phyloP scores from a whole-genome alignment of 2,797 vertebrate species.

The Okamejei kenojei region DNA sequence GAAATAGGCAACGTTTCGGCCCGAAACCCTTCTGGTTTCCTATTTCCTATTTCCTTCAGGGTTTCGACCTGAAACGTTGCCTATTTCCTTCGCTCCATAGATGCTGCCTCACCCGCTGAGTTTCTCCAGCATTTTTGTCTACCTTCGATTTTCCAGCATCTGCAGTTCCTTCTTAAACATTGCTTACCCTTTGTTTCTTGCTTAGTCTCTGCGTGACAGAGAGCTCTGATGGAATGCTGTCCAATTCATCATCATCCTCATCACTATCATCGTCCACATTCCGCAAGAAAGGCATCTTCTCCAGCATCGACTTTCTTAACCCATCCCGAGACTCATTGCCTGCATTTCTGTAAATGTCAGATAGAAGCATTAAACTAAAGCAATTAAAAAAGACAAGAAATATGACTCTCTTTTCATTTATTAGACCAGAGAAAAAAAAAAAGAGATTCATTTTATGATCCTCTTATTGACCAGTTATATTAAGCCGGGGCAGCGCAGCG shows the following conservation, averaged over 20 bases:
- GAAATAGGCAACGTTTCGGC: too few relatives aligned
- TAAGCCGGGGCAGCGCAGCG: too few relatives aligned
- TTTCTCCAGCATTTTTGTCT: too few relatives aligned
- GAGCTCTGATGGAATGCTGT: conserved; percentile 65
- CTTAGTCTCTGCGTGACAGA: conserved; percentile 66
- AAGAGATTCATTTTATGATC: background rate
- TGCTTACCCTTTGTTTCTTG: conserved; percentile 72
- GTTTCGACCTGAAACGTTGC: too few relatives aligned
- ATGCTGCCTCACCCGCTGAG: too few relatives aligned
- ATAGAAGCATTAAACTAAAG: background rate
- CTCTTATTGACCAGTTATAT: background rate
- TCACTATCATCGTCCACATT: conserved; percentile 79
- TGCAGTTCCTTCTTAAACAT: conserved; percentile 40
- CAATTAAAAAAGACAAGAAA: background rate
- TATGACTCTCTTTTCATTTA: background rate
- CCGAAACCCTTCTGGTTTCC: too few relatives aligned
- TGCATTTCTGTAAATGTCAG: conserved; percentile 62
- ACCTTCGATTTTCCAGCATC: too few relatives aligned
- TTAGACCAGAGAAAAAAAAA: background rate
- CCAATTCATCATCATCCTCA: conserved; percentile 79
- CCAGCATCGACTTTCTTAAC: conserved; percentile 62
- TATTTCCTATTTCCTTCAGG: too few relatives aligned
- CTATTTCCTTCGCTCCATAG: too few relatives aligned
- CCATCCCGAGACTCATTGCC: conserved; percentile 71
- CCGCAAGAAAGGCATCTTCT: conserved; percentile 78